phyloP scores from a whole-genome alignment of 2,113 vertebrate species.

The mouse (Mus musculus) region DNA sequence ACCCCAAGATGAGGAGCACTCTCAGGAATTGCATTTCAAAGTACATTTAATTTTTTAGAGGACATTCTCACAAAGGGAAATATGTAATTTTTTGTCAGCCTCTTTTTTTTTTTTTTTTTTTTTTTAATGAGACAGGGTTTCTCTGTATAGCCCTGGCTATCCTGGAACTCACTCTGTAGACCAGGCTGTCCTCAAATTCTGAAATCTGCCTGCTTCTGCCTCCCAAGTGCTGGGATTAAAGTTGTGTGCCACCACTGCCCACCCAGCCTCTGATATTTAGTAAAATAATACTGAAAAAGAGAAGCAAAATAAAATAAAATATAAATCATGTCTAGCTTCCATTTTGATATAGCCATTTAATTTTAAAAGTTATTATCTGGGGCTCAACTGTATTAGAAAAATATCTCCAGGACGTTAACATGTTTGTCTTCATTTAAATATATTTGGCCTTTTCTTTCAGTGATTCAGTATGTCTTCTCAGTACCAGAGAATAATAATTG shows the following conservation, averaged over 20 bases:
- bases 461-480: background rate
- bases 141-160: too few species aligned
- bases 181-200: too few species aligned
- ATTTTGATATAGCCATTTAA: background rate
- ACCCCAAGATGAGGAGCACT: background rate
- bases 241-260: too few species aligned
- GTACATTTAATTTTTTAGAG: background rate
- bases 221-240: too few species aligned
- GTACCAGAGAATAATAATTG: too few species aligned
- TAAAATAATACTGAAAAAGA: constrained; percentile 40
- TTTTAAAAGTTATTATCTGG: background rate
- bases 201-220: too few species aligned
- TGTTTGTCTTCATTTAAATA: background rate
- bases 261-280: background rate
- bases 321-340: background rate
- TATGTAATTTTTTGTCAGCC: background rate
- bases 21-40: background rate
- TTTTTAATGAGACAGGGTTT: too few species aligned
- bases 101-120: background rate
- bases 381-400: background rate
- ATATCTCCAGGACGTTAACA: background rate
- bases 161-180: too few species aligned
- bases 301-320: background rate
- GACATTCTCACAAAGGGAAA: background rate
- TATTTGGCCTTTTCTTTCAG: background rate